Evolutionary conservation across 2,113 vertebrate species (phyloP), one percentile per base, ranked within the genome.

Genomic region (Dryoscopus gambensis): DNA sequence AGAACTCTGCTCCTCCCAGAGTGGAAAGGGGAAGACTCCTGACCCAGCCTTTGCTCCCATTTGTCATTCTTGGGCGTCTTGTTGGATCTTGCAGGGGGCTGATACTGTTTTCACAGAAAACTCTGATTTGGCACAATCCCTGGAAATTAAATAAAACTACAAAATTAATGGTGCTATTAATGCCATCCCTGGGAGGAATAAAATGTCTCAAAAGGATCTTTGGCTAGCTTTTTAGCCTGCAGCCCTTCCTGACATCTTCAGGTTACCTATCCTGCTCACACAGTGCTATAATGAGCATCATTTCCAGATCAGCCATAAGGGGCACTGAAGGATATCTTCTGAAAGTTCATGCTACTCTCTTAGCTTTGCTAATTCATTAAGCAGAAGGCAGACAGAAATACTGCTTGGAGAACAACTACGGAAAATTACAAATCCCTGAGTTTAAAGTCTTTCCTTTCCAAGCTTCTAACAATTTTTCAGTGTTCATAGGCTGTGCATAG

Each of bases 311-410:
- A 91, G 89, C 89, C 87, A 37, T 93, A 81, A 94, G 95, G 89
- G 87, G 77, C 86, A 95, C 73, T 92, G 83, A 71, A 92, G 94
- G 89, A 86, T 74, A 60, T 87, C 84, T 91, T 75, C 84, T 49
- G 60, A 89, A 95, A 96, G 96, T 89, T 94, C 91, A 87, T 15
- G 40, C 74, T 68, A 31, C 87, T 84, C 73, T 81, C 84, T 91
- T 46, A 92, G 91, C 77, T 94, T 69, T 89, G 73, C 70, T 94
- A 91, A 96, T 93, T 92, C 91, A 89, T 89, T 95, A 76, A 82
- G 77, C 49, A 83, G 65, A 63, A 91, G 35, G 62, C 68, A 91
- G 69, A 35, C 8, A 25, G 89, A 90, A 89, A 90, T 81, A 75
- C 1, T 74, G 44, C 47, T 92, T 49, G 65, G 56, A 91, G 87